Evolutionary conservation across 2,797 vertebrate genomes (phyloP).

Genomic region (Micromesistius poutassou): DNA sequence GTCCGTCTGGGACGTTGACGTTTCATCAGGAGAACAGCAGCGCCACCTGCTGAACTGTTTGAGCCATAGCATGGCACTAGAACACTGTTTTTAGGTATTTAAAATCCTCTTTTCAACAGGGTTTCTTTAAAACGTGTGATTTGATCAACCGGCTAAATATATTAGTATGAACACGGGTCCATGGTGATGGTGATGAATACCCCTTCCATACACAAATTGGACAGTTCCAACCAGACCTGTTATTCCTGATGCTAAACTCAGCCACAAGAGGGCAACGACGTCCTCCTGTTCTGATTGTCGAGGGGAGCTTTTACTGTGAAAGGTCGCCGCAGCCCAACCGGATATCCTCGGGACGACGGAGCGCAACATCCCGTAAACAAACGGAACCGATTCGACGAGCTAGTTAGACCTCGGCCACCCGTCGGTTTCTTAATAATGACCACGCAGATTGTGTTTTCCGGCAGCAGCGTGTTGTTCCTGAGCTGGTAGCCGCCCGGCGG

Average conservation of each 20-base stretch:
- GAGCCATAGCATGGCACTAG: neutral
- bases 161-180: neutral
- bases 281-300: neutral
- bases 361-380: neutral
- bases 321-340: neutral
- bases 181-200: neutral
- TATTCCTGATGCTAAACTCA: neutral
- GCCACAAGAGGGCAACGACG: neutral
- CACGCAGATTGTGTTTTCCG: slow-evolving; percentile 27
- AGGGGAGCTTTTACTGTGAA: neutral
- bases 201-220: neutral
- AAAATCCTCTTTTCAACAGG: neutral
- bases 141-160: neutral
- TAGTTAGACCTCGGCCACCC: neutral
- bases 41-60: neutral
- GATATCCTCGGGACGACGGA: neutral
- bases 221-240: neutral
- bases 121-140: neutral
- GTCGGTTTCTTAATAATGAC: slow-evolving; percentile 9
- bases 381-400: neutral
- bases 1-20: neutral
- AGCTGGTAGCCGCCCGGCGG: slow-evolving; percentile 51
- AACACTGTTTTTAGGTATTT: neutral
- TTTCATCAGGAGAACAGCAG: neutral
- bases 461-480: slow-evolving; percentile 34